phyloP scores from a whole-genome alignment of 2,797 vertebrate species.

The Pseudochaenichthys georgianus region DNA sequence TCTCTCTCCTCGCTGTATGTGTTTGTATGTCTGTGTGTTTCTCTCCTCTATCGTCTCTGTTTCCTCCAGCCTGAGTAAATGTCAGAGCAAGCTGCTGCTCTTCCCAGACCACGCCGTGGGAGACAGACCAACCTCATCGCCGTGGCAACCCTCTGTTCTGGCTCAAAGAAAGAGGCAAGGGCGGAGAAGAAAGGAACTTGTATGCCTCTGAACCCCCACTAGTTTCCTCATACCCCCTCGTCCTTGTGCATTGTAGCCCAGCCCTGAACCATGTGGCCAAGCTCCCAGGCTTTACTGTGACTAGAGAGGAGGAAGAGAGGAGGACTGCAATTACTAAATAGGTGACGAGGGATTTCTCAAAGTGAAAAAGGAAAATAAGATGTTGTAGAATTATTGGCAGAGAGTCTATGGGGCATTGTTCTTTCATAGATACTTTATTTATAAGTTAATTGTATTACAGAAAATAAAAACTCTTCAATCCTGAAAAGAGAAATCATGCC shows the following conservation, averaged over 20 bases:
- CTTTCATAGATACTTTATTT: conserved; percentile 27
- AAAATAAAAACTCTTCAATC: conserved; percentile 25
- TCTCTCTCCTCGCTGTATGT: conserved; percentile 36
- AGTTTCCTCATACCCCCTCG: conserved; percentile 68
- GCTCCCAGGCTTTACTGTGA: conserved; percentile 79
- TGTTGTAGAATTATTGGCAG: conserved; percentile 24
- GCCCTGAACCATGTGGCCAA: conserved; percentile 82
- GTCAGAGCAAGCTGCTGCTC: conserved; percentile 88
- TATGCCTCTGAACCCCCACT: conserved; percentile 77
- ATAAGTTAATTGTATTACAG: conserved; percentile 32
- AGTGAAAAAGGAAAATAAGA: conserved; percentile 23
- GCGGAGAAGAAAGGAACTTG: conserved; percentile 84
- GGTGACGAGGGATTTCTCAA: conserved; percentile 48
- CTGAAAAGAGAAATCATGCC: conserved; percentile 13
- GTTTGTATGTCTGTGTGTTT: conserved; percentile 48
- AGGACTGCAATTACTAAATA: conserved; percentile 62
- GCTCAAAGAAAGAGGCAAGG: conserved; percentile 79
- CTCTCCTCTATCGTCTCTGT: conserved; percentile 70
- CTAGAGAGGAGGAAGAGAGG: conserved; percentile 55
- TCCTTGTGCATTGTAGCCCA: conserved; percentile 75
- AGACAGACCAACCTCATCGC: conserved; percentile 86
- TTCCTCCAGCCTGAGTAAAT: conserved; percentile 83
- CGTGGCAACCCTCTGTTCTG: conserved; percentile 87
- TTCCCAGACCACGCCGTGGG: conserved; percentile 86
- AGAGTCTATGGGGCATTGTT: conserved; percentile 3